Base-by-base conservation (phyloP, 2,113 vertebrate species). In the Tyto alba region DNA sequence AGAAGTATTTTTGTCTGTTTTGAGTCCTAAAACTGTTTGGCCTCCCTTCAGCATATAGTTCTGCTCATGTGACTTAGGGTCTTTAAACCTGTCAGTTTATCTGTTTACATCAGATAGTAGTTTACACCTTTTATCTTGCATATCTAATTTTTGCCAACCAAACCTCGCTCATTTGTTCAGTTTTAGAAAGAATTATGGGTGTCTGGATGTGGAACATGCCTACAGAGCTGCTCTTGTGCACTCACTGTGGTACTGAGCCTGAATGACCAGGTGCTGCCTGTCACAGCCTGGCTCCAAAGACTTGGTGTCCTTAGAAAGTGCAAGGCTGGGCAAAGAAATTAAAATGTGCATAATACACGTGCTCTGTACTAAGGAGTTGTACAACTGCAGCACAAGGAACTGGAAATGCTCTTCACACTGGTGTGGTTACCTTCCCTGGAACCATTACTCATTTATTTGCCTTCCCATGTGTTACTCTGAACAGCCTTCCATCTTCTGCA, bases 391-490 rank as follows among this genome's bases (percentile, higher is more conserved):
- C 1, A 1, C 63, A 66, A 62, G 11, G 64, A 83, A 52, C 25
- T 92, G 73, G 38, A 87, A 92, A 90, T 20, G 25, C 34, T 82
- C 47, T 86, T 91, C n/a, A 45, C 23, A 45, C 36, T 57, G 71
- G 79, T 85, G 81, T 79, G 69, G 53, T 92, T 96, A 52, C 83
- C 75, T 93, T 93, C 73, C 38, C 62, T 87, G 79, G 34, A 84
- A 88, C 67, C 59, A 92, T 84, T 93, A 90, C 64, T 88, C 71
- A 84, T 91, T 91, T 91, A 82, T 90, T 95, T 91, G 84, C 69
- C 34, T 88, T 92, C 50, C 50, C 60, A 84, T 93, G 55, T 93
- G 60, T 80, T 94, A 92, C 52, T 18, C 59, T 89, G 32, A 30
- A 34, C 60, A 93, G 81, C 43, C 81, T 96, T 92, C 96, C 66